These are phyloP conservation scores for Paramuricea clavata DNA, from an alignment of 92 coral and sea anemone genomes.

Conservation along the genomic window DNA sequence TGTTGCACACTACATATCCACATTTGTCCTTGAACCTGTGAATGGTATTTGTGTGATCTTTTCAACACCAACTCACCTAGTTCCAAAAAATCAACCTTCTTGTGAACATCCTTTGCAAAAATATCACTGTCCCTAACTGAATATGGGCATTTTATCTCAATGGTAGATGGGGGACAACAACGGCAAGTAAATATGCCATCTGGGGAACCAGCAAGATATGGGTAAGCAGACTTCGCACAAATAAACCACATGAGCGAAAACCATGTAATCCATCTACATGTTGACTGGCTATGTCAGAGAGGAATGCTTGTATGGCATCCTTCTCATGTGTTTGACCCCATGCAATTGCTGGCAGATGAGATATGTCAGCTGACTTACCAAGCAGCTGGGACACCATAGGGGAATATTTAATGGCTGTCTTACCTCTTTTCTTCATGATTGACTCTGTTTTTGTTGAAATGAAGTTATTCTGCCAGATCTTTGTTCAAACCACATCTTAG, in stretches of 20 bases:
- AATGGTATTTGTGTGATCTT: conserved; percentile 16
- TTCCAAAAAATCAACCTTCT: conserved; percentile 33
- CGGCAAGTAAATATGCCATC: neutral
- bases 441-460: conserved; percentile 50
- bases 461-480: conserved; percentile 38
- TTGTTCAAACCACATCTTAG: conserved; percentile 29
- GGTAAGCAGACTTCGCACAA: neutral
- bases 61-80: conserved; percentile 13
- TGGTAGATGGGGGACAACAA: neutral
- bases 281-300: neutral
- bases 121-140: neutral
- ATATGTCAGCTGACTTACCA: neutral
- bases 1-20: conserved; percentile 16
- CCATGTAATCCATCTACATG: neutral
- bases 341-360: neutral
- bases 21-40: conserved; percentile 43
- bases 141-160: conserved; percentile 18
- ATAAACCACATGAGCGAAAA: neutral
- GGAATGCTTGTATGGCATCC: neutral
- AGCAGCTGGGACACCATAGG: neutral
- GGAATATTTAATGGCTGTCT: conserved; percentile 20
- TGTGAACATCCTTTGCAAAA: neutral
- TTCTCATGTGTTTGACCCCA: neutral
- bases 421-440: conserved; percentile 46
- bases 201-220: conserved; percentile 7